These are phyloP conservation scores for Micronisus gabar DNA, from an alignment of 2,113 vertebrate genomes.

Conservation along the genomic window DNA sequence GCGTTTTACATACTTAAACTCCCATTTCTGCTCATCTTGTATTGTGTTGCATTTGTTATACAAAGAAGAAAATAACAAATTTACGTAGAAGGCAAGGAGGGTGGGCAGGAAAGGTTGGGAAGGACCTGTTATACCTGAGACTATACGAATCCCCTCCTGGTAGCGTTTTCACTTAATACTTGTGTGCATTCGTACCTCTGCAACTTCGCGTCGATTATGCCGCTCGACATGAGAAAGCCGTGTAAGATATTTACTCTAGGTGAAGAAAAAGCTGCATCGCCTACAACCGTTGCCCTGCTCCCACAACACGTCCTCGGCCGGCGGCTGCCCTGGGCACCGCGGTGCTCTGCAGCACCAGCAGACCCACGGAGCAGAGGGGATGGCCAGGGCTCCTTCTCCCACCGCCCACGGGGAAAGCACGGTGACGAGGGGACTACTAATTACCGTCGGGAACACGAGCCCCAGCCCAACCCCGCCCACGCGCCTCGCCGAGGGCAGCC, in stretches of 20 bases:
- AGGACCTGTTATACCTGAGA: not conserved
- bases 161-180: rapidly evolving
- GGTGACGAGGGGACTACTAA: rapidly evolving
- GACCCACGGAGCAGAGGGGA: not conserved
- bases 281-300: too few relatives aligned
- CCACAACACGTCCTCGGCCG: not conserved
- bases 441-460: rapidly evolving
- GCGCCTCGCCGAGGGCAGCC: not conserved
- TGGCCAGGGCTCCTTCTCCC: not conserved
- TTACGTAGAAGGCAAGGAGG: not conserved
- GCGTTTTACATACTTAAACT: rapidly evolving
- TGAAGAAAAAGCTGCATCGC: not conserved
- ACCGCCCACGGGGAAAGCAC: rapidly evolving
- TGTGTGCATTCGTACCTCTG: not conserved
- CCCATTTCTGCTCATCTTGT: not conserved
- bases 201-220: not conserved
- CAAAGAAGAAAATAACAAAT: not conserved
- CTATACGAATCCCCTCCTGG: not conserved
- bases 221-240: rapidly evolving
- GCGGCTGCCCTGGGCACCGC: not conserved
- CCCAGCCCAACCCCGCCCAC: not conserved
- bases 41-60: not conserved
- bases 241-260: not conserved
- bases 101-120: not conserved
- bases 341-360: too few relatives aligned